These are phyloP conservation scores for Acrobasis repandana DNA, from an alignment of 2,888 invertebrate genomes.

Conservation along the genomic window DNA sequence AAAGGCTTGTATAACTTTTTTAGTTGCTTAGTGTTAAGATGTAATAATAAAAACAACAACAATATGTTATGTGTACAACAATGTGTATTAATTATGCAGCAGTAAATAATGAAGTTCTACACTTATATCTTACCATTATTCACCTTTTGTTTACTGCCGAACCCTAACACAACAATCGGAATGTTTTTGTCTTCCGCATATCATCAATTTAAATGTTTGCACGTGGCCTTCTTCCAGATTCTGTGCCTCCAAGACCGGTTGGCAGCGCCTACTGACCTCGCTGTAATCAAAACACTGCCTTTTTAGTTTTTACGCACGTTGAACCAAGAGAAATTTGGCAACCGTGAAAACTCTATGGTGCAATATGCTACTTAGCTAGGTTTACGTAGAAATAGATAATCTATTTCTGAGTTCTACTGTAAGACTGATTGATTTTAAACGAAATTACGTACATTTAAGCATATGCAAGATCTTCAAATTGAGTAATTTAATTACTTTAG, in stretches of 20 bases:
- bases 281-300: background rate
- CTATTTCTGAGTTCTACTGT: background rate
- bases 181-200: conserved; percentile 75
- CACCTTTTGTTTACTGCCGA: background rate
- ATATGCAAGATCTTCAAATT: too few species aligned
- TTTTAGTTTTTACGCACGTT: background rate
- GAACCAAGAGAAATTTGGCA: too few species aligned
- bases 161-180: conserved; percentile 48
- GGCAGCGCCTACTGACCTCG: conserved; percentile 9
- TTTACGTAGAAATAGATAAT: background rate
- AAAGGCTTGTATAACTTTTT: too few species aligned
- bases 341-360: too few species aligned
- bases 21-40: too few species aligned
- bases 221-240: conserved; percentile 61
- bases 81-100: too few species aligned
- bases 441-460: too few species aligned
- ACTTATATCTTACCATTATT: too few species aligned
- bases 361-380: background rate
- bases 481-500: too few species aligned
- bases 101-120: too few species aligned
- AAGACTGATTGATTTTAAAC: background rate
- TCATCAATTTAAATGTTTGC: conserved; percentile 80
- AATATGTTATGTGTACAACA: too few species aligned
- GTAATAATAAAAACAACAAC: too few species aligned
- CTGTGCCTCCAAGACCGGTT: conserved; percentile 74